These are phyloP conservation scores for Melolontha melolontha DNA, from an alignment of 2,888 invertebrate genomes.

Conservation along the genomic window DNA sequence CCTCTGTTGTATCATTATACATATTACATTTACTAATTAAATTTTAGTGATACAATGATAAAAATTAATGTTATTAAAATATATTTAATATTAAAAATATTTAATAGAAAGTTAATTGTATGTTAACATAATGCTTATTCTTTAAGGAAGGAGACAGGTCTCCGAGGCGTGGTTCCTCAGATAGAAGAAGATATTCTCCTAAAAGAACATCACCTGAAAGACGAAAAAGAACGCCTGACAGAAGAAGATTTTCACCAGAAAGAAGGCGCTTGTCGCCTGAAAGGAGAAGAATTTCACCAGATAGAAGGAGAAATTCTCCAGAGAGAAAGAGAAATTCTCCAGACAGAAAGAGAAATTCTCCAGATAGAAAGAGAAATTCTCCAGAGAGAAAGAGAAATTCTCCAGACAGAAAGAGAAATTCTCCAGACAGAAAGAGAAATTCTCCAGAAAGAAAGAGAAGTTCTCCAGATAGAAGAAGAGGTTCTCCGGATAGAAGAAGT, in stretches of 20 bases:
- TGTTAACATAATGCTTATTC: no score
- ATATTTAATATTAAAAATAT: no score
- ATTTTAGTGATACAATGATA: no score
- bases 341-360: conserved; percentile 36
- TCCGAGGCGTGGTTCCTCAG: conserved; percentile 40
- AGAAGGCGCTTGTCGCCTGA: conserved; percentile 41
- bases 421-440: conserved; percentile 45
- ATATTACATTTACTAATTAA: no score
- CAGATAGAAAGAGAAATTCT: conserved; percentile 42
- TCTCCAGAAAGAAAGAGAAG: conserved; percentile 33
- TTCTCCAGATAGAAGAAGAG: conserved; percentile 19
- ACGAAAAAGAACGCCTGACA: no score
- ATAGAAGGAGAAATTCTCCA: conserved; percentile 28
- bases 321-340: conserved; percentile 45
- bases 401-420: conserved; percentile 37
- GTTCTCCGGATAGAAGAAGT: conserved; percentile 42
- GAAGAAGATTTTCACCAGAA: conserved; percentile 32
- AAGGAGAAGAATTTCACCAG: conserved; percentile 43
- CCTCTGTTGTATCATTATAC: no score
- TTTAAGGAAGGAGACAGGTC: conserved; percentile 31
- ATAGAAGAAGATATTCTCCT: conserved; percentile 46
- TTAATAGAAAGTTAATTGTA: no score
- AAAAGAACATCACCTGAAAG: conserved; percentile 42
- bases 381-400: conserved; percentile 43
- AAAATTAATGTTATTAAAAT: no score